phyloP scores from a whole-genome alignment of 2,888 invertebrate species.

The Sphaerophoria taeniata region DNA sequence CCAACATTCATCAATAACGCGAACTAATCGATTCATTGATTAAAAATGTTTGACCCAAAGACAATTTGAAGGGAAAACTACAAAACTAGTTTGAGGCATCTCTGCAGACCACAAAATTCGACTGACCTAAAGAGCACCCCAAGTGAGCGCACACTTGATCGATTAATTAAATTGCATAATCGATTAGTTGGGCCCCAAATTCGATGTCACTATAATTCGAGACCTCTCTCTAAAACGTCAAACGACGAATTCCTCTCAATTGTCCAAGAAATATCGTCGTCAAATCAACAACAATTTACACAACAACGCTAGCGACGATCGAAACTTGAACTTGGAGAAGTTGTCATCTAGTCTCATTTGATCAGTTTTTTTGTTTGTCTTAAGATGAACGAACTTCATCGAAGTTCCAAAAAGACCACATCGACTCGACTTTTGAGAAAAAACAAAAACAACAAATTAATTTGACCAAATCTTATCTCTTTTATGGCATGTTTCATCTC shows the following conservation, averaged over 20 bases:
- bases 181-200: constrained; percentile 37
- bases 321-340: constrained; percentile 11
- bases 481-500: constrained; percentile 14
- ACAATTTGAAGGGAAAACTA: background rate
- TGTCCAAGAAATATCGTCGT: background rate
- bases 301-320: constrained; percentile 11
- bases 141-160: constrained; percentile 17
- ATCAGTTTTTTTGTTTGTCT: no score
- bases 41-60: constrained; percentile 34
- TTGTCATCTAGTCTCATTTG: constrained; percentile 38
- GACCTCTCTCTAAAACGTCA: background rate
- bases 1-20: constrained; percentile 47
- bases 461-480: constrained; percentile 53
- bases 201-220: constrained; percentile 42
- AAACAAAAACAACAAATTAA: constrained; percentile 31
- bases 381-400: constrained; percentile 37
- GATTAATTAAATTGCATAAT: constrained; percentile 37
- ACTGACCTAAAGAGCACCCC: constrained; percentile 11
- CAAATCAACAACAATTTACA: constrained; percentile 37
- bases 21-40: constrained; percentile 62
- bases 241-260: background rate
- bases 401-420: constrained; percentile 15
- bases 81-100: background rate
- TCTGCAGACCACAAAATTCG: background rate
- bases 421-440: background rate